Conservation (phyloP, 2,888 invertebrate genomes). For the Caenorhabditis panamensis region DNA sequence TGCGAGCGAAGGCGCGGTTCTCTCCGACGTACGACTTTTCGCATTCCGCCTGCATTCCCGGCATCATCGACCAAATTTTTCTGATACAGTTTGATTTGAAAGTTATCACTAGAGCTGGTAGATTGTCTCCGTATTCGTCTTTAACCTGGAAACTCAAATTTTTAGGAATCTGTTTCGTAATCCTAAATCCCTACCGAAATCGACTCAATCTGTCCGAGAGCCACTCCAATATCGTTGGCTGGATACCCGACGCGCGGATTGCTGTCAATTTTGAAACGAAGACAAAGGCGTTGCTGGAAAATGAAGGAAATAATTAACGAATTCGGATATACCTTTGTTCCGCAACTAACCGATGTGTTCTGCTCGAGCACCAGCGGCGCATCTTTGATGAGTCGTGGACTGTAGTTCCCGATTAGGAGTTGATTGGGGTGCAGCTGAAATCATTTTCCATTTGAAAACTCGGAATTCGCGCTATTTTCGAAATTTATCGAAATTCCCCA, state of each 20-base stretch:
- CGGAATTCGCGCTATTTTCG: too few species aligned
- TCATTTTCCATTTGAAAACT: neutral
- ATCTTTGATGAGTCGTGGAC: neutral
- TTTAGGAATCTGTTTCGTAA: conserved; percentile 4
- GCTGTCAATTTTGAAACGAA: neutral
- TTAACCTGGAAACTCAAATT: conserved; percentile 14
- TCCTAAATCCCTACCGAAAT: conserved; percentile 15
- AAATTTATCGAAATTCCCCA: too few species aligned
- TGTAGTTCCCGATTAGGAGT: neutral
- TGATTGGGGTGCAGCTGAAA: neutral
- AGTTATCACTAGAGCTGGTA: neutral
- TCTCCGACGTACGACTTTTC: conserved; percentile 2
- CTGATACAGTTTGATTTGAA: neutral
- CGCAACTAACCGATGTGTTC: neutral
- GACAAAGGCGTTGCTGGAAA: neutral
- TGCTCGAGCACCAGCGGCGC: neutral
- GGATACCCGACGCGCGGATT: neutral
- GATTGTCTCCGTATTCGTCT: conserved; percentile 20
- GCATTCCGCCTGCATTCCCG: neutral
- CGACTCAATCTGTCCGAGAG: neutral
- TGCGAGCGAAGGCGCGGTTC: neutral
- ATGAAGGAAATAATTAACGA: neutral
- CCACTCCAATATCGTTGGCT: neutral
- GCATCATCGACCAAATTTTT: neutral
- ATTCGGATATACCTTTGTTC: neutral